phyloP scores from a whole-genome alignment of 2,113 vertebrate genomes.

The Carassius auratus region DNA sequence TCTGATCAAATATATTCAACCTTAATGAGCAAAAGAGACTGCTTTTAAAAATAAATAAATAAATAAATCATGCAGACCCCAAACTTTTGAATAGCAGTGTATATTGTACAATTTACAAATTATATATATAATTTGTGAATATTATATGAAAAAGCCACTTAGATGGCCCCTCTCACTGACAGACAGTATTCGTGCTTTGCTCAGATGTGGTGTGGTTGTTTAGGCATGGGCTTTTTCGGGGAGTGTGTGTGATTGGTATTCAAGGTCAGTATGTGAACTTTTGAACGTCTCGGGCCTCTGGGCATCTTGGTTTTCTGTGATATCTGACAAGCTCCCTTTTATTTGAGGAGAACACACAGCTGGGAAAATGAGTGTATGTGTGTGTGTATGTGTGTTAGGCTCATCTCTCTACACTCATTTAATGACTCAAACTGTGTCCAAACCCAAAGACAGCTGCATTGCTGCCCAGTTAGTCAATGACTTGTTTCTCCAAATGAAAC shows the following conservation, averaged over 20 bases:
- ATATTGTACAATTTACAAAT: too few species aligned
- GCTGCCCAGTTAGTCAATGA: not conserved
- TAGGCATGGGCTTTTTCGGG: too few species aligned
- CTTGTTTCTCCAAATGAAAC: not conserved
- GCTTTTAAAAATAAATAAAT: too few species aligned
- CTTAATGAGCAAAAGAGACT: too few species aligned
- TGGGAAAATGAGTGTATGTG: conserved; percentile 1
- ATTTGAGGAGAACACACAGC: not conserved
- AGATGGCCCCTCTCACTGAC: too few species aligned
- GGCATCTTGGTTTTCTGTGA: conserved; percentile 35
- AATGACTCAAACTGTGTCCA: not conserved
- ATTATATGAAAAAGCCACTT: too few species aligned
- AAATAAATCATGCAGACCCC: too few species aligned
- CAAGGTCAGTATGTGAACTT: conserved; percentile 43
- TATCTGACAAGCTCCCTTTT: conserved; percentile 29
- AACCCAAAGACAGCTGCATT: not conserved
- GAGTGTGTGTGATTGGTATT: not conserved
- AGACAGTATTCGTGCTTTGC: not conserved
- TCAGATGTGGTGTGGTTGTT: not conserved
- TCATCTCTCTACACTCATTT: not conserved
- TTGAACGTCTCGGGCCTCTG: conserved; percentile 36
- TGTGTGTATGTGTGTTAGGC: not conserved
- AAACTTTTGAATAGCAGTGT: too few species aligned
- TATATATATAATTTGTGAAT: too few species aligned
- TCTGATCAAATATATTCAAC: too few species aligned